Evolutionary conservation across 2,113 vertebrate genomes (phyloP).

Genomic region (Tapirus terrestris): DNA sequence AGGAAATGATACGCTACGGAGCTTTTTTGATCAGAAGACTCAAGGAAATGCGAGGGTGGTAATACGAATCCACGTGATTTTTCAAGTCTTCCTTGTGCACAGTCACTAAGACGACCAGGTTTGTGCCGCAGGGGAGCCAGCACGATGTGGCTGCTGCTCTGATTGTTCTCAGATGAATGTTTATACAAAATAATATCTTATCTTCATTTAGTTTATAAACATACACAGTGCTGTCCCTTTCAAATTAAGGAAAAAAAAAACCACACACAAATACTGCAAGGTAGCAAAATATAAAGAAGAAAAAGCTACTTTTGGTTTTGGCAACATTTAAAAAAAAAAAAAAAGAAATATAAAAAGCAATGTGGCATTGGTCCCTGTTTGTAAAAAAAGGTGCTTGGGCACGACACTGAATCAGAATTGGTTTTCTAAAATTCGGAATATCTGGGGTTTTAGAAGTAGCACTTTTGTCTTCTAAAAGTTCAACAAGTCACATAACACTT

Average conservation of each 20-base stretch:
- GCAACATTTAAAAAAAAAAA: slow-evolving; percentile 83
- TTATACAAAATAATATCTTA: slow-evolving; percentile 83
- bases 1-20: not conserved
- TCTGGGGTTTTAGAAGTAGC: slow-evolving; percentile 82
- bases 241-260: slow-evolving; percentile 74
- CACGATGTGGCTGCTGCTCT: slow-evolving; percentile 34
- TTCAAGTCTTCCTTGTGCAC: slow-evolving; percentile 9
- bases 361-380: slow-evolving; percentile 87
- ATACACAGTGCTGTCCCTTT: slow-evolving; percentile 84
- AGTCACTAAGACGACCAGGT: not conserved
- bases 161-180: slow-evolving; percentile 67
- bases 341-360: slow-evolving; percentile 83
- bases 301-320: slow-evolving; percentile 85
- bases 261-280: slow-evolving; percentile 86
- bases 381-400: slow-evolving; percentile 79
- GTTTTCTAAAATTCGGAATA: slow-evolving; percentile 76
- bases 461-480: slow-evolving; percentile 81
- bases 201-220: slow-evolving; percentile 83
- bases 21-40: slow-evolving; percentile 57
- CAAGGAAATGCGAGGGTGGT: not conserved
- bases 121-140: slow-evolving; percentile 32
- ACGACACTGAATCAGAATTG: slow-evolving; percentile 76
- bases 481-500: slow-evolving; percentile 87
- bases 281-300: slow-evolving; percentile 85
- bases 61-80: not conserved